Evolutionary conservation across 2,113 vertebrate species (phyloP), one percentile per base, ranked within the genome.

Genomic region (Chloebia gouldiae): DNA sequence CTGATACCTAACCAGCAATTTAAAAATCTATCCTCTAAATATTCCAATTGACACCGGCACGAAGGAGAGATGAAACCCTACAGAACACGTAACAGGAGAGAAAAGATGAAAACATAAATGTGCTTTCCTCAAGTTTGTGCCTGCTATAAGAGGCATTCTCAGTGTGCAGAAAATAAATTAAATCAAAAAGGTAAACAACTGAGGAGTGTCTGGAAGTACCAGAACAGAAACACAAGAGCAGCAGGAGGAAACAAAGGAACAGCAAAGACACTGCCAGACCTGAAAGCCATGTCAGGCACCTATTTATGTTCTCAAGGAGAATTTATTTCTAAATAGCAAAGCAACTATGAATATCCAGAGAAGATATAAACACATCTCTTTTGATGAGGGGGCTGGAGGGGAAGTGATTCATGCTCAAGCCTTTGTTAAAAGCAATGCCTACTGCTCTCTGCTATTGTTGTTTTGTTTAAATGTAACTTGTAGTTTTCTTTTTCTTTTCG

Each of bases 351-450:
- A 78, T 93, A 95, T 7, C 77, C 35, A 37, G 5, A n/a, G 37
- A 70, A 91, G 47, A 86, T 42, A 87, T 35, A 94, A 94, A 77
- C 86, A 59, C 28, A 40, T 30, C 35, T 71, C 82, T 82, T 42
- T 77, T 72, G 75, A 91, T 64, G 78, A 60, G 37, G 39, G 6
- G 73, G 73, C 40, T 28, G 45, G 70, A 60, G 54, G n/a, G 86
- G 76, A 95, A 97, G 70, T 85, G 70, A 96, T 56, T 95, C 89
- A 94, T 44, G 51, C 16, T 64, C 22, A 68, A 65, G 49, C 45
- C 56, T 93, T 94, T 94, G 83, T 64, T 73, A 80, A 88, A 56
- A 70, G 18, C 72, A 91, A 50, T 9, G 3, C 69, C 82, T n/a
- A 21, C 69, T 57, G 47, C 54, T 73, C 45, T 11, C 39, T 45